Evolutionary conservation across 2,797 vertebrate species (phyloP).

Genomic region (Helostoma temminkii): DNA sequence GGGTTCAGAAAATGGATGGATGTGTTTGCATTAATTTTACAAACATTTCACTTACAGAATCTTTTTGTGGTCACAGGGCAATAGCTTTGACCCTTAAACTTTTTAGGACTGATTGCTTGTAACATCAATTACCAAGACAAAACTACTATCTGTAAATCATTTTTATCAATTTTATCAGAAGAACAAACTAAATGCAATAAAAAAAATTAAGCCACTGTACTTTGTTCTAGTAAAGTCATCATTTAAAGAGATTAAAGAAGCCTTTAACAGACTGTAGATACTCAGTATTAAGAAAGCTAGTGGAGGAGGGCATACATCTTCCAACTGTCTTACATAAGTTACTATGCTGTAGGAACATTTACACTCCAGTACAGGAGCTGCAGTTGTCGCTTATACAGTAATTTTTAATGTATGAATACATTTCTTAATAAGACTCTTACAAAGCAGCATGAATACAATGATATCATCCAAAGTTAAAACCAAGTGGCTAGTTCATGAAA

Average conservation of each 20-base stretch:
- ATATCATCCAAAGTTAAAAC: not conserved
- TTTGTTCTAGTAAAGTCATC: too few relatives aligned
- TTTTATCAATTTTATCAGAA: too few relatives aligned
- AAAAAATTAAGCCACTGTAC: too few relatives aligned
- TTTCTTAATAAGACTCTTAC: not conserved
- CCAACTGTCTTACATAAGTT: conserved; percentile 10
- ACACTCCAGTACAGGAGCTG: not conserved
- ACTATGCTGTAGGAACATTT: not conserved
- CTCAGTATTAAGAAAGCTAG: not conserved
- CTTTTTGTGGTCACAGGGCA: too few relatives aligned
- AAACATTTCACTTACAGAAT: not conserved
- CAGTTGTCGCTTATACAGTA: not conserved
- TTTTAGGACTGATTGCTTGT: too few relatives aligned
- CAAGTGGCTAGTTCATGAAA: too few relatives aligned
- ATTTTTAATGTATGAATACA: not conserved
- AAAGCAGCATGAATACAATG: not conserved
- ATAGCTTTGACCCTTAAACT: too few relatives aligned
- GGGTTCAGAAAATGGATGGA: too few relatives aligned
- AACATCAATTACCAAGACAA: not conserved
- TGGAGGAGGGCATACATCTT: conserved; percentile 21
- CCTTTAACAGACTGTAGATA: conserved; percentile 7
- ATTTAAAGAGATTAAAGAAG: conserved; percentile 8
- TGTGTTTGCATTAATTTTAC: not conserved
- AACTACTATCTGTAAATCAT: too few relatives aligned
- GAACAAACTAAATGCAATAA: too few relatives aligned